Conservation (phyloP, 2,797 vertebrate species). For the Tenualosa thibaudeaui region DNA sequence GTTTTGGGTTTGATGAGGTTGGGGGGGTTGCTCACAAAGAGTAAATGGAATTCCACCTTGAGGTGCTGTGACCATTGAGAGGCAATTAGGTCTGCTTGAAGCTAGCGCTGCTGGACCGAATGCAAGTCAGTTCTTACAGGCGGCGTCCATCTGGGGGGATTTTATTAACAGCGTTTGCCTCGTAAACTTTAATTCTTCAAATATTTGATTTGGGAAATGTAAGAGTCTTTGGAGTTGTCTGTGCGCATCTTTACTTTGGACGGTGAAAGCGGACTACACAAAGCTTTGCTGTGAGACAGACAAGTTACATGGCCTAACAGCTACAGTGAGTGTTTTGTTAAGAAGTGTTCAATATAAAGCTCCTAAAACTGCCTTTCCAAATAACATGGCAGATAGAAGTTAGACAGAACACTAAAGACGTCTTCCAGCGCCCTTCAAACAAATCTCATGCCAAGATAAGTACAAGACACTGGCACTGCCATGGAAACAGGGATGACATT, state of each 20-base stretch:
- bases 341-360: not conserved
- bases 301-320: not conserved
- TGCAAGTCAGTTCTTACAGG: not conserved
- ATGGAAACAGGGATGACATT: not conserved
- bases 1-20: too few relatives aligned
- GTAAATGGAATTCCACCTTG: constrained; percentile 28
- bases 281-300: not conserved
- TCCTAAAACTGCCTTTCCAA: not conserved
- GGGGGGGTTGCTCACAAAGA: not conserved
- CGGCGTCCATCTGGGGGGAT: not conserved
- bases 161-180: constrained; percentile 14
- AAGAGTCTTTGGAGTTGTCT: not conserved
- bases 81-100: not conserved
- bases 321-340: not conserved
- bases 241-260: constrained; percentile 17
- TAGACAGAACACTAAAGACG: not conserved
- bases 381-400: not conserved
- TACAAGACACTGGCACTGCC: not conserved
- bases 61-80: constrained; percentile 14
- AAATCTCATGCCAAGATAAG: constrained; percentile 17
- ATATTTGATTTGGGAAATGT: not conserved
- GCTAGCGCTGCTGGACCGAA: not conserved
- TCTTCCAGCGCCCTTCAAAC: not conserved
- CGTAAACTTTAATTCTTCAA: constrained; percentile 22
- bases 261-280: not conserved